These are phyloP conservation scores for Penaeus indicus DNA, from an alignment of 1,140 invertebrate species.

Conservation along the genomic window DNA sequence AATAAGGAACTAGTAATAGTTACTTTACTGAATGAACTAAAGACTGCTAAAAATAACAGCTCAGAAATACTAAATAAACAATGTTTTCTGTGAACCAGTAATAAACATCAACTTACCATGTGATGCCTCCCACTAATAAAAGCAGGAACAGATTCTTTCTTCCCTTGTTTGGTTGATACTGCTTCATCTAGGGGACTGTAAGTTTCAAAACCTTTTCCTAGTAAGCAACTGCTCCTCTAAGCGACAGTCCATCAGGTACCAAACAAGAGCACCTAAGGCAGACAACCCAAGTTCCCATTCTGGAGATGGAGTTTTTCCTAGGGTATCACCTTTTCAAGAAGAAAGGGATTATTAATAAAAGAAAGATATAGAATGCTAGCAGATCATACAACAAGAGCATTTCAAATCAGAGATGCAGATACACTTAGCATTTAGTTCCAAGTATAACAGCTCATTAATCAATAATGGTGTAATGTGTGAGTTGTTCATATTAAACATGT, in stretches of 20 bases:
- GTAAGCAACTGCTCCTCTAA: slow-evolving; percentile 92
- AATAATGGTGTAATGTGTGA: no score
- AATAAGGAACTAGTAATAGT: background rate
- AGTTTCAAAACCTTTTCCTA: slow-evolving; percentile 83
- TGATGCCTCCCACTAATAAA: slow-evolving; percentile 41
- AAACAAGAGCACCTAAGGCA: slow-evolving; percentile 86
- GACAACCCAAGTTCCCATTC: slow-evolving; percentile 82
- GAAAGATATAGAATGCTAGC: slow-evolving; percentile 22
- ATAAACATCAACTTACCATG: slow-evolving; percentile 26
- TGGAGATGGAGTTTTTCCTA: slow-evolving; percentile 81
- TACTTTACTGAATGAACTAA: no score
- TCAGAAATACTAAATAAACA: no score
- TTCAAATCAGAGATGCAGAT: background rate
- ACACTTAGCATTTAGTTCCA: no score
- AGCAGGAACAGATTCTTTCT: slow-evolving; percentile 8
- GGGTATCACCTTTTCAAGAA: slow-evolving; percentile 76
- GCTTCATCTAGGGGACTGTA: slow-evolving; percentile 84
- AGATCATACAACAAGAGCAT: background rate
- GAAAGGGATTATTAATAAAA: slow-evolving; percentile 15
- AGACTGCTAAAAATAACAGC: no score
- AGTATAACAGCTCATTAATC: no score
- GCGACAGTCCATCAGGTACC: slow-evolving; percentile 85
- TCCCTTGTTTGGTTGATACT: slow-evolving; percentile 7
- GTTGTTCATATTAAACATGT: background rate
- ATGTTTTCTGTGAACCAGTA: no score